A percentile compares a stretch with the other conserved stretches of the same genome.
These are phyloP conservation scores for Hoplodrina ambigua DNA, from an alignment of 2,888 invertebrate species.

Conservation along the genomic window DNA sequence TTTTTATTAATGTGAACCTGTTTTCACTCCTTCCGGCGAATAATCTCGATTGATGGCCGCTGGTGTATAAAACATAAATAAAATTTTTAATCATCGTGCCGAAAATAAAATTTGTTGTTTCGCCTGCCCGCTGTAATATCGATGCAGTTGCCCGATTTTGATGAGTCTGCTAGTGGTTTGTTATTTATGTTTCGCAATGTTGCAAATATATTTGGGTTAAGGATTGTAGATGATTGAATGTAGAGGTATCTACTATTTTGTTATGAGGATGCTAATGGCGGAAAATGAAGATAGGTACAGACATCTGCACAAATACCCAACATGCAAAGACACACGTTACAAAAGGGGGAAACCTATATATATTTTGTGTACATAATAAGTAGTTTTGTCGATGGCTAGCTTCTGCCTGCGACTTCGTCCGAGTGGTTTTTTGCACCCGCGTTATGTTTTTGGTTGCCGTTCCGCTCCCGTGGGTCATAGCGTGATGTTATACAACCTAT, in stretches of 20 bases:
- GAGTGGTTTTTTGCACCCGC: too few species aligned
- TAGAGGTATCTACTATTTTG: neutral
- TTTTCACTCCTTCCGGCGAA: slow-evolving; percentile 70
- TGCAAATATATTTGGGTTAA: slow-evolving; percentile 16
- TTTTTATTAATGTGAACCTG: slow-evolving; percentile 74
- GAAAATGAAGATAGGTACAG: neutral
- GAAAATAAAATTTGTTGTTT: slow-evolving; percentile 67
- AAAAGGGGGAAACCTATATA: too few species aligned
- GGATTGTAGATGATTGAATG: slow-evolving; percentile 13
- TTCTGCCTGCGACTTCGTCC: too few species aligned
- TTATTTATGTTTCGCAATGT: slow-evolving; percentile 30
- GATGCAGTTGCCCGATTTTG: slow-evolving; percentile 63
- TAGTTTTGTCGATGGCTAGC: neutral
- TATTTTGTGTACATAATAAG: too few species aligned
- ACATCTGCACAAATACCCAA: too few species aligned
- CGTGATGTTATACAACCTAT: too few species aligned
- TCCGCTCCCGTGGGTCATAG: too few species aligned
- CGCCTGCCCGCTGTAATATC: slow-evolving; percentile 55
- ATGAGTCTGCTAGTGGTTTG: slow-evolving; percentile 46
- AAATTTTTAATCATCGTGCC: slow-evolving; percentile 70
- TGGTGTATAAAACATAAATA: slow-evolving; percentile 73
- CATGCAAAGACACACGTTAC: too few species aligned
- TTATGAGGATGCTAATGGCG: neutral
- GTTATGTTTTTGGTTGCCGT: too few species aligned
- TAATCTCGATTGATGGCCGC: slow-evolving; percentile 75